Percentiles rank a stretch among this genome's conserved stretches.
These are phyloP conservation scores for Betta splendens DNA, from an alignment of 2,797 vertebrate genomes.

Conservation along the genomic window DNA sequence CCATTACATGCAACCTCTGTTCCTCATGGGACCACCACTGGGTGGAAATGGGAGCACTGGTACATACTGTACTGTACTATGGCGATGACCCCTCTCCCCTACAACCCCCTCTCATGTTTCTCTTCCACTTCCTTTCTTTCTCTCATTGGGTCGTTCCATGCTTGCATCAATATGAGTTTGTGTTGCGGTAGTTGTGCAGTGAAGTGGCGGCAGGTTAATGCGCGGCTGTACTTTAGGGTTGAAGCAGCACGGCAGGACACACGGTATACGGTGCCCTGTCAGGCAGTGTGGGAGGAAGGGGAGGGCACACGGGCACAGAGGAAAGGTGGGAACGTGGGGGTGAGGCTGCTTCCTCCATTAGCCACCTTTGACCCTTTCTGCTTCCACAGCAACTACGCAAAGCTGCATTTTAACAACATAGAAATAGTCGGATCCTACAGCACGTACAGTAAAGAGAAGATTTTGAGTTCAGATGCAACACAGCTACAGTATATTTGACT, in stretches of 20 bases:
- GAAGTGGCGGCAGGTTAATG: constrained; percentile 47
- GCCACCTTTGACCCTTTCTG: constrained; percentile 51
- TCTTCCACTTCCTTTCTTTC: constrained; percentile 6
- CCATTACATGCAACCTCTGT: constrained; percentile 65
- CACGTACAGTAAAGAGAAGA: constrained; percentile 8
- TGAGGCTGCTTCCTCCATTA: constrained; percentile 60
- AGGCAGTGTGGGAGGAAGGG: constrained; percentile 17
- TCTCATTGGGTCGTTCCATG: constrained; percentile 27
- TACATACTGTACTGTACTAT: constrained; percentile 36
- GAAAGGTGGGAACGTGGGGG: constrained; percentile 5
- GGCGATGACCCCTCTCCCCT: constrained; percentile 16
- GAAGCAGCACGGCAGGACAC: constrained; percentile 17
- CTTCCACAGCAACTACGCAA: constrained; percentile 26
- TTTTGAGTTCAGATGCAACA: neutral
- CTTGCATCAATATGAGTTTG: constrained; percentile 45
- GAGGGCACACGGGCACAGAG: constrained; percentile 2
- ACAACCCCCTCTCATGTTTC: neutral
- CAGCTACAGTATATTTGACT: constrained; percentile 3
- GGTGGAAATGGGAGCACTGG: constrained; percentile 49
- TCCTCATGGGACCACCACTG: constrained; percentile 42
- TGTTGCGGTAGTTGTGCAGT: constrained; percentile 7
- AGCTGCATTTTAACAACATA: constrained; percentile 21
- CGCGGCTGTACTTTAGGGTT: constrained; percentile 21
- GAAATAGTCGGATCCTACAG: constrained; percentile 5
- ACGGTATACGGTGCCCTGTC: constrained; percentile 1